phyloP scores from a whole-genome alignment of 2,797 vertebrate species.

The Chloroceryle amazona region DNA sequence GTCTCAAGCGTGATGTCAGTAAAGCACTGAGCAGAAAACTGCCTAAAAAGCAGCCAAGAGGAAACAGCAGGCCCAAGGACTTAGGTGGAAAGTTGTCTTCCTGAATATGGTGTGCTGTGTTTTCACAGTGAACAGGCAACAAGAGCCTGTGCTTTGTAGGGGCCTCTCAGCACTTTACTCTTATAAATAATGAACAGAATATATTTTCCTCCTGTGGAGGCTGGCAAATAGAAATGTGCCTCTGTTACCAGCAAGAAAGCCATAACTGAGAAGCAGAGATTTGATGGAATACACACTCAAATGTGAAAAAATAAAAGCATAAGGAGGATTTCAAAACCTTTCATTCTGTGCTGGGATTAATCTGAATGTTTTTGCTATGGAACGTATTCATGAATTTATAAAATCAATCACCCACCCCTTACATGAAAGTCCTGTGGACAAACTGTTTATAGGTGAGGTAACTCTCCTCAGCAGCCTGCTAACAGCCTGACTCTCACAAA shows the following conservation, averaged over 20 bases:
- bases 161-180: slow-evolving; percentile 35
- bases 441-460: not conserved
- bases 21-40: slow-evolving; percentile 20
- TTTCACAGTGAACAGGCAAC: not conserved
- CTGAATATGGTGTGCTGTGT: not conserved
- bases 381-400: not conserved
- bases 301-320: slow-evolving; percentile 31
- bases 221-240: slow-evolving; percentile 17
- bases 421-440: not conserved
- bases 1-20: slow-evolving; percentile 33
- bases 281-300: slow-evolving; percentile 5
- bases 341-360: not conserved
- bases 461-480: not conserved
- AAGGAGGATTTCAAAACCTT: slow-evolving; percentile 25
- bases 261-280: slow-evolving; percentile 36
- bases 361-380: not conserved
- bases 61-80: not conserved
- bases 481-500: not conserved
- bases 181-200: slow-evolving; percentile 69
- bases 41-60: slow-evolving; percentile 27
- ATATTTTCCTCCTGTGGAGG: slow-evolving; percentile 24
- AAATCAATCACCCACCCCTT: not conserved
- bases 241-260: slow-evolving; percentile 31
- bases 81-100: not conserved
- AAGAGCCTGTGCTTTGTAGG: not conserved